A percentile compares a stretch with the other conserved stretches of the same genome.
These are phyloP conservation scores for Chelonus insularis DNA, from an alignment of 1,140 invertebrate genomes.

Conservation along the genomic window DNA sequence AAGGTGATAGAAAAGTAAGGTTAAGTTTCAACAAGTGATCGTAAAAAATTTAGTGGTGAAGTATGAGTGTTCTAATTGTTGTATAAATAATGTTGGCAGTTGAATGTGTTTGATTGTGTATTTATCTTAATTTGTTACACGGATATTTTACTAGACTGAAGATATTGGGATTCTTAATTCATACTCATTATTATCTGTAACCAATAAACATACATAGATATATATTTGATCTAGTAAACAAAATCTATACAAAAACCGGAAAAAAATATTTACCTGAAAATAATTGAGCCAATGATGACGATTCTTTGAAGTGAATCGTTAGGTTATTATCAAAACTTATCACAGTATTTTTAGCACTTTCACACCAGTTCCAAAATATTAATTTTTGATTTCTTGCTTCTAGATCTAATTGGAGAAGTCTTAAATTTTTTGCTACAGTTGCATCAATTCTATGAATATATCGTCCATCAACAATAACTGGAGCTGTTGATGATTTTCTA, in stretches of 20 bases:
- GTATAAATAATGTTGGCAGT: no score
- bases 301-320: constrained; percentile 38
- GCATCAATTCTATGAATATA: constrained; percentile 66
- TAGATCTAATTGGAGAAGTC: constrained; percentile 46
- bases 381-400: constrained; percentile 45
- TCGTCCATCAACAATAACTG: constrained; percentile 66
- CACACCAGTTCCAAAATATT: constrained; percentile 57
- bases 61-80: no score
- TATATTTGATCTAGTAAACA: no score
- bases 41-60: no score
- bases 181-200: neutral
- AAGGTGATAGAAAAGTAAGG: no score
- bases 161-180: no score
- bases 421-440: constrained; percentile 64
- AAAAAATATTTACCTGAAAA: constrained; percentile 37
- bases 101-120: no score
- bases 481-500: constrained; percentile 37
- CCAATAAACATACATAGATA: no score
- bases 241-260: neutral
- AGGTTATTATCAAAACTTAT: constrained; percentile 43
- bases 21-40: no score
- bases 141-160: no score
- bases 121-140: no score
- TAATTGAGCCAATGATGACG: constrained; percentile 38
- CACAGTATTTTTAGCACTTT: constrained; percentile 40